Base-by-base conservation (phyloP, 2,888 invertebrate species). In the Heteromyza rotundicornis region DNA sequence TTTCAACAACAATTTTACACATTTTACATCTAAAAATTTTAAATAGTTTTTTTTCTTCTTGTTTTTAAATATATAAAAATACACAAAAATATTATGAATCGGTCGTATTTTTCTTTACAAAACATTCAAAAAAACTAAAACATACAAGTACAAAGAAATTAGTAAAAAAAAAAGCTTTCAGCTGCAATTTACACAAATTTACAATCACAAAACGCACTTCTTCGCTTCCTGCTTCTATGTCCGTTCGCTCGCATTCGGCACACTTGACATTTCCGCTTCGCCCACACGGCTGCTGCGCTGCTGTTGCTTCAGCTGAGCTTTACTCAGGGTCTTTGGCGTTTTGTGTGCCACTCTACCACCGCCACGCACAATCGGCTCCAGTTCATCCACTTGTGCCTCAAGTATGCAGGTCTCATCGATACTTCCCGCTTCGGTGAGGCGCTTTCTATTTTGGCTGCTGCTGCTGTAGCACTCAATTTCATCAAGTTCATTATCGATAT, bases 181-280 rank as follows among this genome's bases (percentile, higher is more conserved):
- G 40, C 40, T 40, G 40, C 40, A 47, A 47, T 55, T 55, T 64
- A 64, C 61, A 61, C 35, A 64, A 54, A 64, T 60, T 59, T 60
- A 59, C 64, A 64, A 60, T 58, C 36, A 40, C 58, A 64, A n/a
- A 22, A 40, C 49, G 40, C 57, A 32, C 57, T 53, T 23, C 49
- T 40, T n/a, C n/a, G 40, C 40, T 27, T 27, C 40, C 35, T 57
- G 20, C 16, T 32, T 32, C 32, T 32, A 32, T 32, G 32, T 32
- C 32, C 32, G 5, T 32, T 5, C 32, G 12, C 32, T 32, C 27
- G 10, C 27, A 5, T 27, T 27, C 27, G 5, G 27, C 40, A 10
- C 40, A n/a, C 40, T 40, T 40, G 10, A 7, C 5, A 5, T 27
- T 27, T 10, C 27, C 7, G 7, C 10, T 27, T 10, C 27, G 27